These are phyloP conservation scores for Notothenia rossii DNA, from an alignment of 2,113 vertebrate genomes.

Conservation along the genomic window DNA sequence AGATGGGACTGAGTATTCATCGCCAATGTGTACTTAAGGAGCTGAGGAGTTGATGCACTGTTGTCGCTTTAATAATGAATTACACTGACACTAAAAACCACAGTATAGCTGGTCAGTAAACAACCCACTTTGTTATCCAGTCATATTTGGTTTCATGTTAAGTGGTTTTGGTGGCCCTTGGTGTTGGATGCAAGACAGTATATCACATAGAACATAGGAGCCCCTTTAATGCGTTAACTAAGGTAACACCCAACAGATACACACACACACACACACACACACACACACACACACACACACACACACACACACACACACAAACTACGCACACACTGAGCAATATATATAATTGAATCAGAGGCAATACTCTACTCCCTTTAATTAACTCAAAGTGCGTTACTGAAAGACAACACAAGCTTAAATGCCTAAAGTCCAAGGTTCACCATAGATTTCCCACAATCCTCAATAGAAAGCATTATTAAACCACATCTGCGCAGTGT, in stretches of 20 bases:
- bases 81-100: conserved; percentile 29
- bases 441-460: background rate
- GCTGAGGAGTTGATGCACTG: conserved; percentile 1
- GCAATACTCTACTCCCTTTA: conserved; percentile 1
- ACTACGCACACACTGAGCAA: too few species aligned
- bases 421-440: background rate
- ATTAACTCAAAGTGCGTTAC: conserved; percentile 19
- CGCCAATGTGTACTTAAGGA: background rate
- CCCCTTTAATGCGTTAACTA: background rate
- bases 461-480: background rate
- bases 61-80: conserved; percentile 49
- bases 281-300: too few species aligned
- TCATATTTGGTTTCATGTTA: conserved; percentile 22
- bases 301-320: background rate
- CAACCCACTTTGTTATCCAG: conserved; percentile 17
- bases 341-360: background rate
- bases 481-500: background rate
- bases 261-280: too few species aligned
- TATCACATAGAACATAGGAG: background rate
- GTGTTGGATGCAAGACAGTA: background rate
- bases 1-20: background rate
- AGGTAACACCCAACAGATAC: conserved; percentile 5
- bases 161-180: background rate
- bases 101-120: conserved; percentile 6
- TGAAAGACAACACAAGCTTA: background rate